These are phyloP conservation scores for Herminia tarsipennalis DNA, from an alignment of 2,888 invertebrate genomes.

Conservation along the genomic window DNA sequence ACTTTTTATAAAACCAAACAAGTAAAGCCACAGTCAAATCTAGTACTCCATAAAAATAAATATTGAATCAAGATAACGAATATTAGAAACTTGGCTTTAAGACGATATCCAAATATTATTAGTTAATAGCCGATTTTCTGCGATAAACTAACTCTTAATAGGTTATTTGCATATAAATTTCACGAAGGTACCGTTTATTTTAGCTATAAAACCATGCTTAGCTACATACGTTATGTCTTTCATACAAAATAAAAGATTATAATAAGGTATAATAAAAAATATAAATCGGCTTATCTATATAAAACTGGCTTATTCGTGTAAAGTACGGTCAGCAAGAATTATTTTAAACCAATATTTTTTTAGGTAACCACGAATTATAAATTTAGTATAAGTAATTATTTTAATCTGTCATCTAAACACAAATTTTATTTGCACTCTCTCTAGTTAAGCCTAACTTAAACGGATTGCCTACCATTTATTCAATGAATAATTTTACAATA, in stretches of 20 bases:
- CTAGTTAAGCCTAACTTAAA: no score
- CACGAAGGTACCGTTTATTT: slow-evolving; percentile 62
- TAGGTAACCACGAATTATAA: background rate
- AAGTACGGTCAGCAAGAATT: slow-evolving; percentile 63
- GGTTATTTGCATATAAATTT: slow-evolving; percentile 60
- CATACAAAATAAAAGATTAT: slow-evolving; percentile 72
- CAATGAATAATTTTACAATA: no score
- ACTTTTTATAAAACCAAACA: no score
- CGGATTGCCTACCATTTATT: no score
- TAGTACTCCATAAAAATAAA: slow-evolving; percentile 44
- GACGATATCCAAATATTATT: slow-evolving; percentile 54
- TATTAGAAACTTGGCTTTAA: slow-evolving; percentile 36
- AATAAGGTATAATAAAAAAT: slow-evolving; percentile 78
- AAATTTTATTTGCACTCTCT: slow-evolving; percentile 10
- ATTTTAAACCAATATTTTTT: background rate
- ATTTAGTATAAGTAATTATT: slow-evolving; percentile 13
- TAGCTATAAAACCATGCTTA: slow-evolving; percentile 65
- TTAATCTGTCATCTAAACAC: slow-evolving; percentile 2
- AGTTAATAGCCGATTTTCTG: slow-evolving; percentile 52
- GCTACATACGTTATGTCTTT: slow-evolving; percentile 63
- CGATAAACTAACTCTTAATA: slow-evolving; percentile 50
- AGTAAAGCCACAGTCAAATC: no score
- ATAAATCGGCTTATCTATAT: slow-evolving; percentile 85
- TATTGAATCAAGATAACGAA: slow-evolving; percentile 45
- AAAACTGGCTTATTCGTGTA: slow-evolving; percentile 78